Evolutionary conservation across 2,797 vertebrate species (phyloP).

Genomic region (Megaceryle alcyon): DNA sequence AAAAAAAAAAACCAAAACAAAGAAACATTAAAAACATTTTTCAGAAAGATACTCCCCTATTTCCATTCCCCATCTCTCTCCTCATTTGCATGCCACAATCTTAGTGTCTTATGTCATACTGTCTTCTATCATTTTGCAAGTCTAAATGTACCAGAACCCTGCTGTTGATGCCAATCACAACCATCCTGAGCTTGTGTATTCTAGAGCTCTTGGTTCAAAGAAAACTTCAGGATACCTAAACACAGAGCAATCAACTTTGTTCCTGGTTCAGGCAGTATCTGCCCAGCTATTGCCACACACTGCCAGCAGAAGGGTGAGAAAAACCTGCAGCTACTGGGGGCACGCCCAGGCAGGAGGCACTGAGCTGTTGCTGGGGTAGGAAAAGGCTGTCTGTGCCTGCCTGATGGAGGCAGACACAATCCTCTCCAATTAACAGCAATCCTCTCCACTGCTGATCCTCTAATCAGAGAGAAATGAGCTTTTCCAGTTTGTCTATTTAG

Average conservation of each 20-base stretch:
- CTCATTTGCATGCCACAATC: not conserved
- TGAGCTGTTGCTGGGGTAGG: accelerated
- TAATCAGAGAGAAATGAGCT: not conserved
- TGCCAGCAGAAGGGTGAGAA: not conserved
- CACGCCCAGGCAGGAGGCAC: not conserved
- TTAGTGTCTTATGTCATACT: not conserved
- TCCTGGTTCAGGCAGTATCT: not conserved
- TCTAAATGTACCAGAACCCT: not conserved
- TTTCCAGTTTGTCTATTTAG: not conserved
- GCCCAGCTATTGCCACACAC: not conserved
- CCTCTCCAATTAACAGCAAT: not conserved
- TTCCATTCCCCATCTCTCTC: not conserved
- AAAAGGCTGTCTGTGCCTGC: not conserved
- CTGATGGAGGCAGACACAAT: too few relatives aligned
- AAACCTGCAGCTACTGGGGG: not conserved
- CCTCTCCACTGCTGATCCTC: not conserved
- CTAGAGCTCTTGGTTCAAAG: not conserved
- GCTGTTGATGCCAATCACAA: not conserved
- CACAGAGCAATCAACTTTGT: not conserved
- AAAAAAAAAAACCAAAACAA: too few relatives aligned
- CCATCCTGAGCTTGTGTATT: not conserved
- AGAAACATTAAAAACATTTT: not conserved
- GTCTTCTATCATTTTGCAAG: not conserved
- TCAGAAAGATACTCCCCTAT: not conserved
- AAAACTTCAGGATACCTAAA: not conserved